Percentiles rank a stretch among this genome's conserved stretches.
Conservation (phyloP, 1,140 invertebrate species). For the Drosophila azteca region DNA sequence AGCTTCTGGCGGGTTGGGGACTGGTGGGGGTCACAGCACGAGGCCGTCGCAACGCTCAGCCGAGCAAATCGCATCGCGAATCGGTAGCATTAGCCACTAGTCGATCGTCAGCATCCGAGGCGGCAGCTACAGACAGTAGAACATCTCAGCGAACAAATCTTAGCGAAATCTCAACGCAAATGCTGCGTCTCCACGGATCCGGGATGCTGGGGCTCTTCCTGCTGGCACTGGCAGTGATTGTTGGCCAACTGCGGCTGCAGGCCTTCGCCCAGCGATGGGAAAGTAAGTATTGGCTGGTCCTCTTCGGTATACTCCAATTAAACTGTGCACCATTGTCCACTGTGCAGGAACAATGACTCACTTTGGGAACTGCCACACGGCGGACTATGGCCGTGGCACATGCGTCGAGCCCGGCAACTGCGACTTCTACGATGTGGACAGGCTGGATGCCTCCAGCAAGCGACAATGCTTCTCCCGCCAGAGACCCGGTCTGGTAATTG, state of each 20-base stretch:
- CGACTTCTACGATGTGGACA: constrained; percentile 44
- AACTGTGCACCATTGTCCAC: background rate
- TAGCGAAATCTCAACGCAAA: background rate
- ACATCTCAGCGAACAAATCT: too few relatives aligned
- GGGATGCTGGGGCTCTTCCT: background rate
- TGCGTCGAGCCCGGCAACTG: constrained; percentile 42
- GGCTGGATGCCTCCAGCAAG: constrained; percentile 29
- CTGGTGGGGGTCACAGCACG: constrained; percentile 36
- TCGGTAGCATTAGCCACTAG: constrained; percentile 33
- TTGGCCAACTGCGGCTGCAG: background rate
- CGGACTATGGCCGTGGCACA: constrained; percentile 40
- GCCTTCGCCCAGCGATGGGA: constrained; percentile 25
- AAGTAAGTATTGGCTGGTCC: constrained; percentile 18
- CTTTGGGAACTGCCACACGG: constrained; percentile 51
- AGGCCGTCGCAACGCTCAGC: constrained; percentile 15
- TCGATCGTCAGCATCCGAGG: constrained; percentile 53
- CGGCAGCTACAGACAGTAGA: constrained; percentile 13
- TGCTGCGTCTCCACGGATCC: background rate
- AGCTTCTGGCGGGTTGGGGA: constrained; percentile 9
- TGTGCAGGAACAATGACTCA: constrained; percentile 37
- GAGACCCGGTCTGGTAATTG: constrained; percentile 49
- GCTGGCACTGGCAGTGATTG: background rate
- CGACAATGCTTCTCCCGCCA: constrained; percentile 50
- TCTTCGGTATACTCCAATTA: background rate
- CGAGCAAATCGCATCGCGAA: constrained; percentile 14